Conservation (phyloP, 2,888 invertebrate genomes). For the Drymonia ruficornis region DNA sequence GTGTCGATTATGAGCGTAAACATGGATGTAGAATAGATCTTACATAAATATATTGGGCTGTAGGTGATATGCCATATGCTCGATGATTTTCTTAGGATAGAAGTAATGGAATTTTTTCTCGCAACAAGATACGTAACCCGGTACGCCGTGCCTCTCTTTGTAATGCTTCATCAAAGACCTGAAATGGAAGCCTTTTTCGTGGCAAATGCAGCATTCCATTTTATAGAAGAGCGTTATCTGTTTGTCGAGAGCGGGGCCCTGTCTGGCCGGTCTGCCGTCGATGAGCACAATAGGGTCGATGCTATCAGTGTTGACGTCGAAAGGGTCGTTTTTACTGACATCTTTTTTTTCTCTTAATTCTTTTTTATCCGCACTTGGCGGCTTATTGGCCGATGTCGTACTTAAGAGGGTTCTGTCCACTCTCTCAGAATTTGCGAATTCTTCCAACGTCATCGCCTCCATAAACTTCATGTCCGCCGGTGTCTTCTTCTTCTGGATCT, state of each 20-base stretch:
- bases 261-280: constrained; percentile 74
- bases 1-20: not conserved
- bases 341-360: constrained; percentile 37
- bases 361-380: constrained; percentile 30
- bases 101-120: constrained; percentile 80
- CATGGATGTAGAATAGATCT: constrained; percentile 17
- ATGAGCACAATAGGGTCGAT: constrained; percentile 68
- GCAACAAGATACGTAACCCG: constrained; percentile 78
- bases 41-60: constrained; percentile 79
- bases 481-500: constrained; percentile 56
- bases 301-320: constrained; percentile 45
- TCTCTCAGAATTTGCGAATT: constrained; percentile 68
- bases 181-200: constrained; percentile 72
- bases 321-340: constrained; percentile 32
- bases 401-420: constrained; percentile 65
- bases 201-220: constrained; percentile 81
- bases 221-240: constrained; percentile 78
- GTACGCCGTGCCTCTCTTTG: constrained; percentile 78
- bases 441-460: constrained; percentile 75
- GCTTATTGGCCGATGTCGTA: constrained; percentile 31
- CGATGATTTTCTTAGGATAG: constrained; percentile 78
- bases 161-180: constrained; percentile 78
- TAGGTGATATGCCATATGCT: constrained; percentile 79
- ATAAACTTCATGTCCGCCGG: constrained; percentile 65
- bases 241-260: constrained; percentile 70